Evolutionary conservation across 2,797 vertebrate genomes (phyloP).

Genomic region (Enteromius radiatus): DNA sequence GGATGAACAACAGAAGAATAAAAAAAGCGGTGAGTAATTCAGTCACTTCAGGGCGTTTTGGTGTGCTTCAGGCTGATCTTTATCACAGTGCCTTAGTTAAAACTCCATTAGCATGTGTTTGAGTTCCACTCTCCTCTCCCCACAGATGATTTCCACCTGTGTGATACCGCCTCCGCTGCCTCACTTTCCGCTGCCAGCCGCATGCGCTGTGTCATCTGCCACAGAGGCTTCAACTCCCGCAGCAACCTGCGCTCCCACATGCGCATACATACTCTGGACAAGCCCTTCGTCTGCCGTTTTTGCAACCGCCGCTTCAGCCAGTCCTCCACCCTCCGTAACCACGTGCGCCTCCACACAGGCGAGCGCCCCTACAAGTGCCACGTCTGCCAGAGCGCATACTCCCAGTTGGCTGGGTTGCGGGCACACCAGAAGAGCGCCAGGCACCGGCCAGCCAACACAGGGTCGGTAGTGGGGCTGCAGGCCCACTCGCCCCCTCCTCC

Average conservation of each 20-base stretch:
- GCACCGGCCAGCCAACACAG: conserved; percentile 80
- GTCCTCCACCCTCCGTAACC: conserved; percentile 89
- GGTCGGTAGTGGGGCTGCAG: conserved; percentile 73
- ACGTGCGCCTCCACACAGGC: conserved; percentile 88
- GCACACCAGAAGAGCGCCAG: conserved; percentile 96
- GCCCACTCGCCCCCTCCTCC: conserved; percentile 77
- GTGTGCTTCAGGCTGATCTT: conserved; percentile 15
- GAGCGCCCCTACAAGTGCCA: conserved; percentile 91
- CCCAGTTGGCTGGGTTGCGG: conserved; percentile 92
- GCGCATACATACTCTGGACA: conserved; percentile 93
- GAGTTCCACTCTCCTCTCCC: neutral
- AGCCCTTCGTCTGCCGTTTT: conserved; percentile 90
- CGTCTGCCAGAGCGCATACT: conserved; percentile 94
- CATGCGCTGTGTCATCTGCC: conserved; percentile 91
- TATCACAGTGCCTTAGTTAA: conserved; percentile 28
- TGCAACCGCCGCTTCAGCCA: conserved; percentile 93
- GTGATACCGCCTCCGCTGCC: conserved; percentile 74
- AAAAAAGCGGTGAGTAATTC: conserved; percentile 82
- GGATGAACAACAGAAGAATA: conserved; percentile 91
- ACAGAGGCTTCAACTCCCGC: conserved; percentile 90
- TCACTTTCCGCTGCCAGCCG: conserved; percentile 78
- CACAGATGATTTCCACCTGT: conserved; percentile 89
- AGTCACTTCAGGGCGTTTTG: neutral
- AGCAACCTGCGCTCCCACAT: conserved; percentile 92
- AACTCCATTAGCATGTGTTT: neutral